These are phyloP conservation scores for Tangara arthus DNA, from an alignment of 2,797 vertebrate genomes.

Conservation along the genomic window DNA sequence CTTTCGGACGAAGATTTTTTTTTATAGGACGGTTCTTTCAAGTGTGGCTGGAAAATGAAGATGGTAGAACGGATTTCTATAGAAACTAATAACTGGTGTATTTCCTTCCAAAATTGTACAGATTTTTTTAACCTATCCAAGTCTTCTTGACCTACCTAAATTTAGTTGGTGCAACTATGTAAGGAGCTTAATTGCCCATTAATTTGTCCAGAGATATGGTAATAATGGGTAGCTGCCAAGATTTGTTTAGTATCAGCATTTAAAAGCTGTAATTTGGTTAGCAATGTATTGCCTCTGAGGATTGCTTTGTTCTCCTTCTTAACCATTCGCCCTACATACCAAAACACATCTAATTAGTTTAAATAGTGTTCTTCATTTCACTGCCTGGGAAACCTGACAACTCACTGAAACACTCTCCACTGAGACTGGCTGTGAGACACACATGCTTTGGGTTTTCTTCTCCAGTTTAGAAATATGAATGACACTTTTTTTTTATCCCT, in stretches of 20 bases:
- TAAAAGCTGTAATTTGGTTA: constrained; percentile 7
- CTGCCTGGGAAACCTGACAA: neutral
- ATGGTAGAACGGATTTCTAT: neutral
- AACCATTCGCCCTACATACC: neutral
- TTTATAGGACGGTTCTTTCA: neutral
- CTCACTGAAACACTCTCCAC: neutral
- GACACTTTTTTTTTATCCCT: neutral
- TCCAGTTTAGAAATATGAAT: neutral
- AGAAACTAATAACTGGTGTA: neutral
- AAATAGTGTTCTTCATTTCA: neutral
- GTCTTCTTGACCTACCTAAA: neutral
- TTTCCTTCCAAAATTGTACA: neutral
- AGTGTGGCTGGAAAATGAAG: neutral
- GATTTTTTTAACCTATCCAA: neutral
- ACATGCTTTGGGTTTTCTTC: neutral
- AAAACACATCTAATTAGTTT: neutral
- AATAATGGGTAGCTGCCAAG: neutral
- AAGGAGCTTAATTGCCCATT: neutral
- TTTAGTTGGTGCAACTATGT: neutral
- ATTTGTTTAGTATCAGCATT: neutral
- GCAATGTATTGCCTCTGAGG: neutral
- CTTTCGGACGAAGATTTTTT: neutral
- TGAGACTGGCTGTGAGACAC: neutral
- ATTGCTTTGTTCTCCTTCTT: neutral
- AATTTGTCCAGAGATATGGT: neutral